Evolutionary conservation across 2,797 vertebrate species (phyloP).

Genomic region (Dryobates pubescens): DNA sequence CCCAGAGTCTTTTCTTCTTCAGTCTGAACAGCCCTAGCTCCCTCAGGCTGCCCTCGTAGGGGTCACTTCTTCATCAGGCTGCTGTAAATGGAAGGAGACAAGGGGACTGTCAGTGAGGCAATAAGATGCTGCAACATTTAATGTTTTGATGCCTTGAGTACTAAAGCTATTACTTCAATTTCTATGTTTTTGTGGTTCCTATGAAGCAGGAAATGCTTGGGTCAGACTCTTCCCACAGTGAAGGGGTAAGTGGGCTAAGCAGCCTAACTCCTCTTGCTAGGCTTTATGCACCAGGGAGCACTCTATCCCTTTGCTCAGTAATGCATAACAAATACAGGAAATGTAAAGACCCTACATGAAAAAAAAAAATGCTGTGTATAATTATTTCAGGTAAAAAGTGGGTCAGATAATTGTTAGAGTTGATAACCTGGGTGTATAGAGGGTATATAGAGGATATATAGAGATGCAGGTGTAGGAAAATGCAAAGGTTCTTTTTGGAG

Average conservation of each 20-base stretch:
- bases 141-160: not conserved
- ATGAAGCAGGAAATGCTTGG: not conserved
- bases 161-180: not conserved
- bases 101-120: not conserved
- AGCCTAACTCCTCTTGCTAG: not conserved
- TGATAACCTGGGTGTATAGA: fast-evolving
- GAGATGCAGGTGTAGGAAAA: not conserved
- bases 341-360: not conserved
- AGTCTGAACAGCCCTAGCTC: too few relatives aligned
- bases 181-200: not conserved
- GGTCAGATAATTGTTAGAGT: not conserved
- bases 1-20: too few relatives aligned
- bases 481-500: not conserved
- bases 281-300: not conserved
- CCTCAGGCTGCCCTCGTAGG: not conserved
- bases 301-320: not conserved
- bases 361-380: not conserved
- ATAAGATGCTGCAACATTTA: not conserved
- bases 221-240: not conserved
- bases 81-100: not conserved
- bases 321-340: not conserved
- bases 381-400: not conserved
- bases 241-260: not conserved
- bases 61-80: not conserved
- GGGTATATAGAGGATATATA: too few relatives aligned